Percentiles rank a stretch among this genome's conserved stretches.
Evolutionary conservation across 2,888 invertebrate species (phyloP).

Genomic region (Andrena flavipes): DNA sequence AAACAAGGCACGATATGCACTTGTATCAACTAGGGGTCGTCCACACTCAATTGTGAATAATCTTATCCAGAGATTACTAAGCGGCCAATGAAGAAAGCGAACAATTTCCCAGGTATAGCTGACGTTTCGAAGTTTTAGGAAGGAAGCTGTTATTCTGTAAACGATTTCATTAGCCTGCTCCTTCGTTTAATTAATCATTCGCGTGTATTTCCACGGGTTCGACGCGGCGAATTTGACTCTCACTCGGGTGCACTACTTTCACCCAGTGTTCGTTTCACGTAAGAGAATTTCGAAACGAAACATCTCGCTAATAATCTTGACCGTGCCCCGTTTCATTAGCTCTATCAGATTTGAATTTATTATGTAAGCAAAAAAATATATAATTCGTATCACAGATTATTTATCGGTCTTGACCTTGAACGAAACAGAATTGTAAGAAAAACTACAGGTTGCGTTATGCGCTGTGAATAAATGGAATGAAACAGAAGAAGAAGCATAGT

Average conservation of each 20-base stretch:
- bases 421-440: background rate
- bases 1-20: slow-evolving; percentile 17
- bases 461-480: background rate
- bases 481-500: no score
- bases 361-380: background rate
- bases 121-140: background rate
- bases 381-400: background rate
- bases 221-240: slow-evolving; percentile 66
- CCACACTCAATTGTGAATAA: slow-evolving; percentile 18
- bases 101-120: background rate
- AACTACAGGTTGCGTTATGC: background rate
- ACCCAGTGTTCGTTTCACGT: slow-evolving; percentile 30
- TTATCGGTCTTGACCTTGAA: background rate
- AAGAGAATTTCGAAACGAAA: slow-evolving; percentile 63
- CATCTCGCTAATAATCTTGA: slow-evolving; percentile 7
- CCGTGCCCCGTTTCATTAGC: background rate
- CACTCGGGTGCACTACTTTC: slow-evolving; percentile 69
- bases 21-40: background rate
- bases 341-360: background rate
- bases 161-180: slow-evolving; percentile 29
- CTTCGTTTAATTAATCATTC: slow-evolving; percentile 54
- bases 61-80: slow-evolving; percentile 15
- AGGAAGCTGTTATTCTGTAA: background rate
- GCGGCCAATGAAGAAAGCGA: slow-evolving; percentile 12
- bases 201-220: slow-evolving; percentile 22